Evolutionary conservation across 2,113 vertebrate species (phyloP), one percentile per base, ranked within the genome.

Genomic region (Ptychochromis oligacanthus): DNA sequence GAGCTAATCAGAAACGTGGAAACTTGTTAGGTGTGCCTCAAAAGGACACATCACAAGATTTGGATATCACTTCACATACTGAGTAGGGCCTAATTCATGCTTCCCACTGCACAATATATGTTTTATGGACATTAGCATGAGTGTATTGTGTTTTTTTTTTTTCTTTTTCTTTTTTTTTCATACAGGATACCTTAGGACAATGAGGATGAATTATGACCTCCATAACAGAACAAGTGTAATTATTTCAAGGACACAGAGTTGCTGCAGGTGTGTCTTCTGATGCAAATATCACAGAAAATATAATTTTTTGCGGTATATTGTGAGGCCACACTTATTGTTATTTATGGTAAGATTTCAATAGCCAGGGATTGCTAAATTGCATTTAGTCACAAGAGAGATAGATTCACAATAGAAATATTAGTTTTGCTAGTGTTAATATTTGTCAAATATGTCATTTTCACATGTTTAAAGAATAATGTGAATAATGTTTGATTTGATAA

Each of bases 1-100:
- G 97, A 98, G 97, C 96, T 96, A 87, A 96, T 97, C 97, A 97
- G 94, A 97, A 97, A 96, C 89, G 87, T 61, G 81, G 20, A 96
- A 96, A 95, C 96, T 97, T 97, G 98, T 97, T 97, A 97, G 95
- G 95, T 95, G 93, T 92, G 95, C 96, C 96, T 95, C 94, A 91
- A 96, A 97, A 97, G 96, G 95, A 96, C 96, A 97, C 92, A 86
- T 91, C 83, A 54, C 87, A 90, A 84, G 87, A 93, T 94, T 93
- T 88, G 90, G 92, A 87, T 79, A 88, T 87, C 88, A 91, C 89
- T 91, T 88, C 82, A 83, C 86, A 91, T 87, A 91, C 87, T 92
- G 89, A 93, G 77, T 87, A 88, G 89, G 77, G 58, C 89, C 89
- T 91, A 92, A 93, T 91, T 88, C 91, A 81, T 84, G 86, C 77